These are phyloP conservation scores for Cosmia trapezina DNA, from an alignment of 2,888 invertebrate genomes.

Conservation along the genomic window DNA sequence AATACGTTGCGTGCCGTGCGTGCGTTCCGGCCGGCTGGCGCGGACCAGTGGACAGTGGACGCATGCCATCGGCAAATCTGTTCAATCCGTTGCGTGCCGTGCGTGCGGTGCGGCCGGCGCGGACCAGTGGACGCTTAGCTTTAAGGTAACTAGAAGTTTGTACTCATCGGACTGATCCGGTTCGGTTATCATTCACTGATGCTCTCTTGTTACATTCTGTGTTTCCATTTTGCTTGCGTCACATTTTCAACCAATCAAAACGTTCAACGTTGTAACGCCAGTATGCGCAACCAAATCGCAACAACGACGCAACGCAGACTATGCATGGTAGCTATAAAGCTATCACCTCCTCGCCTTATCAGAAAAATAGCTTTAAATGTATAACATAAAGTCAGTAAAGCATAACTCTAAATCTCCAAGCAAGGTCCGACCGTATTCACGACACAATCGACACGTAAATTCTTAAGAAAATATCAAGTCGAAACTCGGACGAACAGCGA, in stretches of 20 bases:
- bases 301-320: neutral
- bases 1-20: no score
- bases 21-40: no score
- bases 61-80: no score
- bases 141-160: constrained; percentile 2
- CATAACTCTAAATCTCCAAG: constrained; percentile 47
- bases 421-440: constrained; percentile 32
- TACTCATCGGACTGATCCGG: neutral
- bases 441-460: constrained; percentile 55
- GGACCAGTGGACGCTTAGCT: no score
- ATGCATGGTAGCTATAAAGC: constrained; percentile 19
- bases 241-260: constrained; percentile 6
- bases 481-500: constrained; percentile 55
- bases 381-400: constrained; percentile 34
- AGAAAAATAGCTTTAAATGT: constrained; percentile 37
- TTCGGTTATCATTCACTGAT: constrained; percentile 10
- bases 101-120: no score
- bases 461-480: constrained; percentile 61
- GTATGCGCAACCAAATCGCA: neutral
- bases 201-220: neutral
- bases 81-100: no score
- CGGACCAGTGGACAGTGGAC: no score
- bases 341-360: constrained; percentile 38
- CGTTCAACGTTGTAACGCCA: neutral
- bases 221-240: constrained; percentile 6